Conservation (phyloP, 2,113 vertebrate species). For the Burhinus bistriatus region DNA sequence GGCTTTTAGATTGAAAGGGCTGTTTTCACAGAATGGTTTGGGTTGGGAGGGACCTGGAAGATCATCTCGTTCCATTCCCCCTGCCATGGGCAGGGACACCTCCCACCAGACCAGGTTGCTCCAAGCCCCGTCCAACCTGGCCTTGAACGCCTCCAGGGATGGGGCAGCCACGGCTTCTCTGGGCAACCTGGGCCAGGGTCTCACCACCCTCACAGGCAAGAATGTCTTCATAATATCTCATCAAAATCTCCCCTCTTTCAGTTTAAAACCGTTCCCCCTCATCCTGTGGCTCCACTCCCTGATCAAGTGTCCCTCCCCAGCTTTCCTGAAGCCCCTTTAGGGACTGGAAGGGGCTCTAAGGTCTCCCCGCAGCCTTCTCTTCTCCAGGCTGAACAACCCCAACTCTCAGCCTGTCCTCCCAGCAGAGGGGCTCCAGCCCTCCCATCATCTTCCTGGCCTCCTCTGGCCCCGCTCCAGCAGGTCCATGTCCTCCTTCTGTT, state of each 20-base stretch:
- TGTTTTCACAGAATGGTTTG: background rate
- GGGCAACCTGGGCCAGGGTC: background rate
- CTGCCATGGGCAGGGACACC: too few species aligned
- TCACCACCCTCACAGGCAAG: background rate
- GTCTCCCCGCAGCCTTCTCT: background rate
- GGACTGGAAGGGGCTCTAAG: background rate
- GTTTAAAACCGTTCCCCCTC: background rate
- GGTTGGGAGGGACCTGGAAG: too few species aligned
- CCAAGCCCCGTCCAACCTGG: too few species aligned
- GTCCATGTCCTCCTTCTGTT: background rate
- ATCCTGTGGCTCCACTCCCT: background rate
- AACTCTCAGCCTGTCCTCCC: too few species aligned
- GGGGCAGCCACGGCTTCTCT: background rate
- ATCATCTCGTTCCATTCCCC: too few species aligned
- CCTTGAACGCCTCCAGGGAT: background rate
- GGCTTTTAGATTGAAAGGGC: background rate
- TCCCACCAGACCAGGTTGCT: too few species aligned
- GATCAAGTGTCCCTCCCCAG: background rate
- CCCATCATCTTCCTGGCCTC: background rate
- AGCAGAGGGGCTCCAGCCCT: background rate
- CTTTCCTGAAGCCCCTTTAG: background rate
- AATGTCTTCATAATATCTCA: background rate
- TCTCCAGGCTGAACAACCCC: too few species aligned
- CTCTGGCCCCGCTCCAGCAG: background rate
- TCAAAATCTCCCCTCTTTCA: background rate